Percentiles rank a stretch among this genome's conserved stretches.
phyloP scores from a whole-genome alignment of 2,888 invertebrate species.

The Gymnoscelis rufifasciata region DNA sequence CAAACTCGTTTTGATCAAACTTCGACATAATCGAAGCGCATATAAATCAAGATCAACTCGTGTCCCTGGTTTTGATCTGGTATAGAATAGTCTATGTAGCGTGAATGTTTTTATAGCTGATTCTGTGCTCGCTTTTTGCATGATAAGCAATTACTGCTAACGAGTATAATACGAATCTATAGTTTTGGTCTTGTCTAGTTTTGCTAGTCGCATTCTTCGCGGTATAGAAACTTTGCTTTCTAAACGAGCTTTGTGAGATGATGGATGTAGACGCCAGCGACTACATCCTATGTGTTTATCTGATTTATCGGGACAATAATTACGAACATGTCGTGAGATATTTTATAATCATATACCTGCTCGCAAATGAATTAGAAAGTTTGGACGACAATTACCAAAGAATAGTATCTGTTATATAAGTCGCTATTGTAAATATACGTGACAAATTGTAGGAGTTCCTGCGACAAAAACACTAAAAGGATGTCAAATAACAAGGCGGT shows the following conservation, averaged over 20 bases:
- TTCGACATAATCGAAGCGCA: conserved; percentile 60
- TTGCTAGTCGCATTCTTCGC: conserved; percentile 52
- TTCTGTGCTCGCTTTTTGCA: conserved; percentile 49
- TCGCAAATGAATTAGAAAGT: conserved; percentile 12
- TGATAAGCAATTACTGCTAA: conserved; percentile 63
- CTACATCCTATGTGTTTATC: conserved; percentile 47
- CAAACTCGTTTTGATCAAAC: conserved; percentile 33
- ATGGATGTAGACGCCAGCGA: conserved; percentile 21
- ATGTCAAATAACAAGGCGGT: conserved; percentile 47
- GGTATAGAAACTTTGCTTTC: conserved; percentile 60
- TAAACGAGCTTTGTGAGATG: conserved; percentile 51
- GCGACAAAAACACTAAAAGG: conserved; percentile 34
- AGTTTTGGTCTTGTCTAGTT: conserved; percentile 47
- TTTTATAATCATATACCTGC: conserved; percentile 46
- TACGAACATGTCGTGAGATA: conserved; percentile 50
- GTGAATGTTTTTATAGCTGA: conserved; percentile 44
- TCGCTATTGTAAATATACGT: not conserved
- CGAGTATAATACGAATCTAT: conserved; percentile 57
- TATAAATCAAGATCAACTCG: conserved; percentile 56
- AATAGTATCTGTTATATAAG: conserved; percentile 3
- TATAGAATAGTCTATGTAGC: conserved; percentile 43
- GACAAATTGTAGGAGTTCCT: conserved; percentile 15
- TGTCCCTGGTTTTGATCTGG: conserved; percentile 29
- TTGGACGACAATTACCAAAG: not conserved
- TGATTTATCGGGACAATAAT: conserved; percentile 58